Conservation (phyloP, 2,113 vertebrate genomes). For the Pituophis catenifer region DNA sequence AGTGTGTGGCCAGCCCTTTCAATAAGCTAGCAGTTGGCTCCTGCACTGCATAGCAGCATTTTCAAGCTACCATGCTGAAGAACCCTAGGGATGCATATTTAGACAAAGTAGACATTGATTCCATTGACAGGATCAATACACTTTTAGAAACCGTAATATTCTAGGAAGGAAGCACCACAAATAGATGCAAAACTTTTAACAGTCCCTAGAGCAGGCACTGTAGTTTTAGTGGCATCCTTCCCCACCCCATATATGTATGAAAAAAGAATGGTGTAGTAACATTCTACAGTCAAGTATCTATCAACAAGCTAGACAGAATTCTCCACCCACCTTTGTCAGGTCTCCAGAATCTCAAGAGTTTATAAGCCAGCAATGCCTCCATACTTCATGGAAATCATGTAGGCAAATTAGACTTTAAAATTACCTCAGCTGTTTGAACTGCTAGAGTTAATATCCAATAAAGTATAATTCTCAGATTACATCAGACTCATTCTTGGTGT, state of each 20-base stretch:
- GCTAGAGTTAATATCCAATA: background rate
- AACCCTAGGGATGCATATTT: background rate
- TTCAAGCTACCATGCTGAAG: background rate
- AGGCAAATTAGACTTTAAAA: background rate
- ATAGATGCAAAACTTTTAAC: background rate
- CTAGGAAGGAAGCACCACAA: background rate
- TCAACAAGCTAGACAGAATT: background rate
- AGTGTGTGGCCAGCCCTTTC: background rate
- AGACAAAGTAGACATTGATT: background rate
- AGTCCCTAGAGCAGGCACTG: background rate
- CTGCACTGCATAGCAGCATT: background rate
- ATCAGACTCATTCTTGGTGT: background rate
- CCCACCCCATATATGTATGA: background rate
- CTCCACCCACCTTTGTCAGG: background rate
- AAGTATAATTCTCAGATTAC: background rate
- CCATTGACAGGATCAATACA: background rate
- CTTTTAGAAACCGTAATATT: background rate
- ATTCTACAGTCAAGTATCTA: background rate
- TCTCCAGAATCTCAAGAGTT: background rate
- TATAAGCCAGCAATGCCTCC: background rate
- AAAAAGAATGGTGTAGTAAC: background rate
- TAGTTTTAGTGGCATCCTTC: background rate
- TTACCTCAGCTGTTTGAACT: background rate
- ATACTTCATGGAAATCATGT: background rate
- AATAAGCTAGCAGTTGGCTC: background rate